phyloP scores from a whole-genome alignment of 2,797 vertebrate genomes.

The Molossus alvarezi region DNA sequence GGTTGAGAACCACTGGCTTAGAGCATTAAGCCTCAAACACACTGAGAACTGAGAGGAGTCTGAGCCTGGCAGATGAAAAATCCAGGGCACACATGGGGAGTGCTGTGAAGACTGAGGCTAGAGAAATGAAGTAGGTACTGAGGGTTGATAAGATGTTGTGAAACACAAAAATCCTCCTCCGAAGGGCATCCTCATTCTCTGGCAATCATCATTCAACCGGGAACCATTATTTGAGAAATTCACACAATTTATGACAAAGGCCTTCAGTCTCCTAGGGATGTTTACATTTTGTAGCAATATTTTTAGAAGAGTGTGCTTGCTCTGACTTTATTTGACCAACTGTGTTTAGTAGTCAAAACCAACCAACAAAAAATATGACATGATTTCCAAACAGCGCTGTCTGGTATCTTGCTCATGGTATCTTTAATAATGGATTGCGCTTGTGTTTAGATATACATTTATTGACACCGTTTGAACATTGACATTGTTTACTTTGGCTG shows the following conservation, averaged over 20 bases:
- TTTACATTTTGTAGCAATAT: neutral
- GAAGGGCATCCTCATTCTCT: neutral
- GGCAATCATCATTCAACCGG: neutral
- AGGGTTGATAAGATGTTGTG: neutral
- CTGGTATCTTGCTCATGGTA: neutral
- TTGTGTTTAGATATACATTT: slow-evolving; percentile 18
- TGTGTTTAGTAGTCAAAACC: neutral
- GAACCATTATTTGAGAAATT: neutral
- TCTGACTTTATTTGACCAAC: neutral
- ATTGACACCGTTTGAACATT: neutral
- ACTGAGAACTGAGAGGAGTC: neutral
- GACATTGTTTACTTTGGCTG: neutral
- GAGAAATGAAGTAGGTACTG: neutral
- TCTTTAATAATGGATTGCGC: slow-evolving; percentile 62
- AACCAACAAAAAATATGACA: neutral
- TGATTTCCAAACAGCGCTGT: neutral
- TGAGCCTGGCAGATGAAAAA: neutral
- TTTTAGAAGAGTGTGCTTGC: neutral
- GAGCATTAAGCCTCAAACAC: neutral
- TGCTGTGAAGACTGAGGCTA: neutral
- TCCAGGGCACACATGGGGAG: neutral
- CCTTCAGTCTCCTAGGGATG: neutral
- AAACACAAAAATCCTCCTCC: neutral
- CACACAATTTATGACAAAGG: neutral
- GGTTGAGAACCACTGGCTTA: neutral